Conservation (phyloP, 2,113 vertebrate genomes). For the Neopipo cinnamomea region DNA sequence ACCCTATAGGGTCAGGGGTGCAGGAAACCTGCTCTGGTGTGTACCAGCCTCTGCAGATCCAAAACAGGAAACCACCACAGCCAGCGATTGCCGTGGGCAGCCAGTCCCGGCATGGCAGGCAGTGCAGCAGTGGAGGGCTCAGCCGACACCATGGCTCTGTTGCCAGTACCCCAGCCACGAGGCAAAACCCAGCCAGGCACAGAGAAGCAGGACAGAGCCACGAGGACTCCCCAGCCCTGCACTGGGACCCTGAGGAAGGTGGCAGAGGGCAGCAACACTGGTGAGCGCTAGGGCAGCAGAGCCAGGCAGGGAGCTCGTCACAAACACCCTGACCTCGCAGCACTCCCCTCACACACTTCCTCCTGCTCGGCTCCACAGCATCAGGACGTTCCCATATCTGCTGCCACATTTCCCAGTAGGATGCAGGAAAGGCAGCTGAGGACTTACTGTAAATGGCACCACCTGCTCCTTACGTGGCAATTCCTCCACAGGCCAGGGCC, state of each 20-base stretch:
- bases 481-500: background rate
- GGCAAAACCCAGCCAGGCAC: rapidly evolving
- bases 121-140: background rate
- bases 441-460: slow-evolving; percentile 70
- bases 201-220: background rate
- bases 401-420: background rate
- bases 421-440: slow-evolving; percentile 40
- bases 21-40: background rate
- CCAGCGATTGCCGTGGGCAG: background rate
- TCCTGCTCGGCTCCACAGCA: background rate
- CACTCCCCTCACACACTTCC: background rate
- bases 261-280: rapidly evolving
- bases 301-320: background rate
- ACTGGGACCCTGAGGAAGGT: rapidly evolving
- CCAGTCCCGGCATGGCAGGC: background rate
- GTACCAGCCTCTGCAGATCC: background rate
- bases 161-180: rapidly evolving
- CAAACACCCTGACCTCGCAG: background rate
- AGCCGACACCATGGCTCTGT: rapidly evolving
- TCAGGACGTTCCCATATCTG: slow-evolving; percentile 4
- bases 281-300: rapidly evolving
- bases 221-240: background rate
- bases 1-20: background rate
- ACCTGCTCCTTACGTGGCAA: slow-evolving; percentile 56
- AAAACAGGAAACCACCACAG: slow-evolving; percentile 31